A percentile compares a stretch with the other conserved stretches of the same genome.
Conservation (phyloP, 2,113 vertebrate species). For the Bothrops jararaca region DNA sequence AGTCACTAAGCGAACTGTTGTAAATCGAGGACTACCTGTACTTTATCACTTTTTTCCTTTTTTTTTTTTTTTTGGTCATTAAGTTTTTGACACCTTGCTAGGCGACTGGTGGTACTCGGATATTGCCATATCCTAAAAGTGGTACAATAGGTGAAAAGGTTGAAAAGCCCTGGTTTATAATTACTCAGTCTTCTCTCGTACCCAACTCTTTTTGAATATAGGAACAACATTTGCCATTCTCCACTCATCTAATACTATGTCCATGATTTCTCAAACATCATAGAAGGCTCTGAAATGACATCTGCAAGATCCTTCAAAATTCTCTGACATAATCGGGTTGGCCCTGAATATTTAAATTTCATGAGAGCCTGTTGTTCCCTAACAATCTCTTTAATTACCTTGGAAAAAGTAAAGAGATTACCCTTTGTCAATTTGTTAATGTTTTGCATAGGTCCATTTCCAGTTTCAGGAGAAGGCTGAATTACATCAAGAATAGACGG, state of each 20-base stretch:
- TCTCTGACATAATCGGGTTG: background rate
- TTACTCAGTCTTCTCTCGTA: background rate
- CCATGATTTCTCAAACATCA: background rate
- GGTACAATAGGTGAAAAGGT: no score
- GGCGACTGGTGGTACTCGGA: no score
- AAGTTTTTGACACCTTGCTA: no score
- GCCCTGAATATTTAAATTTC: no score
- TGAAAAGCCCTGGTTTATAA: no score
- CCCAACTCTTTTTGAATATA: background rate
- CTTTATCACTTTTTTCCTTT: no score
- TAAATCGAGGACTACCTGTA: no score
- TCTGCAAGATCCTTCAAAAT: background rate
- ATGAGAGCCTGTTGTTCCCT: background rate
- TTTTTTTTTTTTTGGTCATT: no score
- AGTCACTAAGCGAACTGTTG: no score
- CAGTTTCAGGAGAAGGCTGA: background rate
- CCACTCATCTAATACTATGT: background rate
- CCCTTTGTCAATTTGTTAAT: background rate
- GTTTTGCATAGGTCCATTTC: no score
- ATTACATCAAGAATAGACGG: background rate
- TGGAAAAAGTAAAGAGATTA: background rate
- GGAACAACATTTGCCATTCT: background rate
- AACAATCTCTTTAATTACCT: background rate
- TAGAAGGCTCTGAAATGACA: background rate
- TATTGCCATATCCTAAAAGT: no score